These are phyloP conservation scores for Malaclemys terrapin DNA, from an alignment of 2,113 vertebrate genomes.

Conservation along the genomic window DNA sequence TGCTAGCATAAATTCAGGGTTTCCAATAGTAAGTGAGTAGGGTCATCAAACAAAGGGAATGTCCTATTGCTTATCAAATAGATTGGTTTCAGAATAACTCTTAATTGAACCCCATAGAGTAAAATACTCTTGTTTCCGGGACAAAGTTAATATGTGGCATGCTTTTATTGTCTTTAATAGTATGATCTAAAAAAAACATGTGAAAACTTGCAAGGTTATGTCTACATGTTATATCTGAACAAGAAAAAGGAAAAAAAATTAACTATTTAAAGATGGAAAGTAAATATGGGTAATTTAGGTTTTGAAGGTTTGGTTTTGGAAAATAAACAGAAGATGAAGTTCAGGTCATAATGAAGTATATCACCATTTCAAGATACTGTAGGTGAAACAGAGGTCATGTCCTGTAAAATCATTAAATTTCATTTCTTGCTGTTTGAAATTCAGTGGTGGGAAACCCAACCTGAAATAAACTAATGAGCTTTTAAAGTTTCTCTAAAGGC, in stretches of 20 bases:
- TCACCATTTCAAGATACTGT: constrained; percentile 15
- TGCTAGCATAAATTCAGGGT: background rate
- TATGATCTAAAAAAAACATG: background rate
- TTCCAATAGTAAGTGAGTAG: background rate
- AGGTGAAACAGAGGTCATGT: constrained; percentile 32
- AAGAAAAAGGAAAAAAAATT: background rate
- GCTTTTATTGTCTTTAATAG: background rate
- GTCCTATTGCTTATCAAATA: background rate
- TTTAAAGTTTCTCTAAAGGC: constrained; percentile 53
- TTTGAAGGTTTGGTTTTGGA: constrained; percentile 9
- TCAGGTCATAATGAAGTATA: constrained; percentile 30
- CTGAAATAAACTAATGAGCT: constrained; percentile 65
- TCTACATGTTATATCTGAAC: background rate
- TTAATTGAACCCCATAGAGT: background rate
- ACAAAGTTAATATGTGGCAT: background rate
- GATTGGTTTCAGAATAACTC: background rate
- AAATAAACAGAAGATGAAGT: constrained; percentile 36
- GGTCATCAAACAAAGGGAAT: background rate
- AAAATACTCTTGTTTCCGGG: background rate
- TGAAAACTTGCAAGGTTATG: background rate
- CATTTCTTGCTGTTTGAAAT: constrained; percentile 56
- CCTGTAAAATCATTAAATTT: constrained; percentile 63
- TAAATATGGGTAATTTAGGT: constrained; percentile 16
- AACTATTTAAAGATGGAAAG: background rate
- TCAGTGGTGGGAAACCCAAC: constrained; percentile 49